Percentiles rank a stretch among this genome's conserved stretches.
phyloP scores from a whole-genome alignment of 2,113 vertebrate genomes.

The Polyodon spathula region DNA sequence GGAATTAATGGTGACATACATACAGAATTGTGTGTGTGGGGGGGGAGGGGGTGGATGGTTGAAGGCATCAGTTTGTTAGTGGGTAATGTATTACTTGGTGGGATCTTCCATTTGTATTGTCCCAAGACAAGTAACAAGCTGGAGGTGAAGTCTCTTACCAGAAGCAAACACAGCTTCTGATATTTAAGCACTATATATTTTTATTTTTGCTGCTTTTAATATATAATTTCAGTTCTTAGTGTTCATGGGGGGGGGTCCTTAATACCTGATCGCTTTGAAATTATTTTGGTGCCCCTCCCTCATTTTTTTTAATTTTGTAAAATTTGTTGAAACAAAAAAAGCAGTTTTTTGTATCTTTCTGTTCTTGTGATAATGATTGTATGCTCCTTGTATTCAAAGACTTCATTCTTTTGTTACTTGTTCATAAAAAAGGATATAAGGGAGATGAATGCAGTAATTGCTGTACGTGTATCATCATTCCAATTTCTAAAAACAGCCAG shows the following conservation, averaged over 20 bases:
- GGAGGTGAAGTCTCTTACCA: slow-evolving; percentile 84
- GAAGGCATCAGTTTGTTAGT: slow-evolving; percentile 59
- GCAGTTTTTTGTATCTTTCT: slow-evolving; percentile 67
- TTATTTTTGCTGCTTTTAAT: slow-evolving; percentile 84
- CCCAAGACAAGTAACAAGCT: slow-evolving; percentile 80
- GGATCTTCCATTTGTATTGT: slow-evolving; percentile 75
- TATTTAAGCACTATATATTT: slow-evolving; percentile 73
- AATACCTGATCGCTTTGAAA: slow-evolving; percentile 54
- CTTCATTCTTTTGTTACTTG: slow-evolving; percentile 87
- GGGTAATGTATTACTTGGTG: slow-evolving; percentile 65
- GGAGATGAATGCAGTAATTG: slow-evolving; percentile 86
- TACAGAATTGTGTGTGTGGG: slow-evolving; percentile 62
- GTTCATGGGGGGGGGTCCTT: slow-evolving; percentile 83
- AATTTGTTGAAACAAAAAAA: slow-evolving; percentile 33
- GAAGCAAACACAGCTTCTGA: slow-evolving; percentile 64
- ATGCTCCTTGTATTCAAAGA: slow-evolving; percentile 68
- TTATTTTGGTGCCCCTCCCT: slow-evolving; percentile 64
- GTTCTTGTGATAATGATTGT: slow-evolving; percentile 70
- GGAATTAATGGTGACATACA: slow-evolving; percentile 81
- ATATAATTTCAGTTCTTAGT: slow-evolving; percentile 51
- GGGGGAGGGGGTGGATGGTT: slow-evolving; percentile 28
- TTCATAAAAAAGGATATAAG: slow-evolving; percentile 81
- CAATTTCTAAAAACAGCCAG: slow-evolving; percentile 78
- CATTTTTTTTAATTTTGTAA: slow-evolving; percentile 73
- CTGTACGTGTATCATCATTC: slow-evolving; percentile 94